A percentile compares a stretch with the other conserved stretches of the same genome.
These are phyloP conservation scores for Nanorana parkeri DNA, from an alignment of 2,113 vertebrate genomes.

Conservation along the genomic window DNA sequence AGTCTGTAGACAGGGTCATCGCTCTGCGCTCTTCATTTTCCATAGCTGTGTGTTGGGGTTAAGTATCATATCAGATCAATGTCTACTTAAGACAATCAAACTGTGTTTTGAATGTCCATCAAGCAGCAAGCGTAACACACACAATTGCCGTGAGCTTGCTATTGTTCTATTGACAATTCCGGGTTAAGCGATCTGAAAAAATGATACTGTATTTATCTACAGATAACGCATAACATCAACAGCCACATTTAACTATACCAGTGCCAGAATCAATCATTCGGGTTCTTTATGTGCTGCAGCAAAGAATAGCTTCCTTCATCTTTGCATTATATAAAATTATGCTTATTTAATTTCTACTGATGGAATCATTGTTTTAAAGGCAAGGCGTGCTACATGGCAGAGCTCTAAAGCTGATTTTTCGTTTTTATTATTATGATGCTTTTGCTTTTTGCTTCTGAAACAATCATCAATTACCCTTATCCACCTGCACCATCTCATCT, in stretches of 20 bases:
- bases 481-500: conserved; percentile 87
- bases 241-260: background rate
- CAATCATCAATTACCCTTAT: conserved; percentile 97
- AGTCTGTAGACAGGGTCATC: conserved; percentile 36
- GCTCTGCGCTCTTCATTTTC: conserved; percentile 25
- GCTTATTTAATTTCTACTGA: too few relatives aligned
- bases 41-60: conserved; percentile 29
- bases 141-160: background rate
- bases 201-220: background rate
- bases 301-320: too few relatives aligned
- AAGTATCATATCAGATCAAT: conserved; percentile 50
- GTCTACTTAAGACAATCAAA: conserved; percentile 54
- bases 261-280: background rate
- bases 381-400: conserved; percentile 54
- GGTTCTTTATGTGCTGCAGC: too few relatives aligned
- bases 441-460: conserved; percentile 78
- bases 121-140: background rate
- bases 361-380: too few relatives aligned
- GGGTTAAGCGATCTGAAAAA: background rate
- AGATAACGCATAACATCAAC: background rate
- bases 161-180: background rate
- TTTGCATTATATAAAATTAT: too few relatives aligned
- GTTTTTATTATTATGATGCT: conserved; percentile 69
- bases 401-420: conserved; percentile 70
- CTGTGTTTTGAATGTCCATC: conserved; percentile 51